phyloP scores from a whole-genome alignment of 1,140 invertebrate species.

The Pinna nobilis region DNA sequence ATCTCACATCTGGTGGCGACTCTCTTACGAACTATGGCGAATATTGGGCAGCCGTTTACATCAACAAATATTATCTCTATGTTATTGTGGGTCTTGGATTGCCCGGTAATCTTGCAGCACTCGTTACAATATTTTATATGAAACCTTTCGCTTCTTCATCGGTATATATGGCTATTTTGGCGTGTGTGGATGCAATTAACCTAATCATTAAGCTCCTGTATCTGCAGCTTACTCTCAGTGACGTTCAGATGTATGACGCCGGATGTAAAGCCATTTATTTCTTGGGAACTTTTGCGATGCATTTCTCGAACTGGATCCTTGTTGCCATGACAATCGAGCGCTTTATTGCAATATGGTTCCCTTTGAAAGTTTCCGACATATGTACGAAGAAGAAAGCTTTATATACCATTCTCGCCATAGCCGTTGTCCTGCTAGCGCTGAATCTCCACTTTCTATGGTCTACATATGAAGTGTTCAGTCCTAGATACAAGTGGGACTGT shows the following conservation, averaged over 20 bases:
- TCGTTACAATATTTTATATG: constrained; percentile 56
- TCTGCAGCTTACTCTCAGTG: constrained; percentile 40
- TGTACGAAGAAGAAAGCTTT: constrained; percentile 40
- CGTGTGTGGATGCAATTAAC: constrained; percentile 50
- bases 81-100: constrained; percentile 57
- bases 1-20: too few relatives aligned
- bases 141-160: constrained; percentile 53
- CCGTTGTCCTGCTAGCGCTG: constrained; percentile 38
- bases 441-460: constrained; percentile 50
- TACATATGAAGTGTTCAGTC: constrained; percentile 25
- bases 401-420: constrained; percentile 37
- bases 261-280: constrained; percentile 54
- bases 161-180: constrained; percentile 55
- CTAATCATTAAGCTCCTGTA: constrained; percentile 52
- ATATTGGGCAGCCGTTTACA: constrained; percentile 37
- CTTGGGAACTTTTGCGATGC: constrained; percentile 51
- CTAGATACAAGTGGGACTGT: constrained; percentile 42
- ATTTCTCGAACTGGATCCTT: constrained; percentile 64
- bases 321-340: constrained; percentile 65
- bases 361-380: constrained; percentile 54
- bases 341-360: constrained; percentile 65
- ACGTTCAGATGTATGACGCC: constrained; percentile 40
- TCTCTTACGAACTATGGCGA: constrained; percentile 31
- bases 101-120: constrained; percentile 55
- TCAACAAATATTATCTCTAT: constrained; percentile 62